phyloP scores from a whole-genome alignment of 2,797 vertebrate species.

The Coilia nasus region DNA sequence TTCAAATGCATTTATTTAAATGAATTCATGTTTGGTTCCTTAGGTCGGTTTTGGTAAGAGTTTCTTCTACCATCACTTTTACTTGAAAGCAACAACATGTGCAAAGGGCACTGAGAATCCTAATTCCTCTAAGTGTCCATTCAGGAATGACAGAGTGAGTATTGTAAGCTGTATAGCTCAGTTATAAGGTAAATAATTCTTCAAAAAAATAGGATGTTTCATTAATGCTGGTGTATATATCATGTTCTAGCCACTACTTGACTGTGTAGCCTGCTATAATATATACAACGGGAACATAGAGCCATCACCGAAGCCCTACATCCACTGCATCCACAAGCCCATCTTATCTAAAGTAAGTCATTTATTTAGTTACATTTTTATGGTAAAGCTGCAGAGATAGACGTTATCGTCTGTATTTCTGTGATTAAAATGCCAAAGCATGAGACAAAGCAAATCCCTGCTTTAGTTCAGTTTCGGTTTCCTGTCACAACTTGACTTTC shows the following conservation, averaged over 20 bases:
- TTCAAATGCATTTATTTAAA: neutral
- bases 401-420: neutral
- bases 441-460: neutral
- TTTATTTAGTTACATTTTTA: neutral
- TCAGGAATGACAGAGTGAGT: constrained; percentile 74
- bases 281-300: constrained; percentile 43
- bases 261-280: constrained; percentile 74
- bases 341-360: constrained; percentile 61
- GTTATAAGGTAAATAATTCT: neutral
- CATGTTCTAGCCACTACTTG: constrained; percentile 67
- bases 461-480: neutral
- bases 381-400: neutral
- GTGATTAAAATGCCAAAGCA: neutral
- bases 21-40: constrained; percentile 21
- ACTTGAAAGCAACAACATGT: constrained; percentile 72
- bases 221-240: constrained; percentile 1
- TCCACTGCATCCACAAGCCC: constrained; percentile 72
- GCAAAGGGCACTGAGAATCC: constrained; percentile 50
- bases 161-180: neutral
- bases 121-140: constrained; percentile 57
- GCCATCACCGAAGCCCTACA: constrained; percentile 56
- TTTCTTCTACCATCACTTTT: constrained; percentile 69
- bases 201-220: neutral
- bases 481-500: constrained; percentile 18
- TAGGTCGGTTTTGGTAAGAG: constrained; percentile 64